Conservation (phyloP, 2,888 invertebrate species). For the Drosophila rubida region DNA sequence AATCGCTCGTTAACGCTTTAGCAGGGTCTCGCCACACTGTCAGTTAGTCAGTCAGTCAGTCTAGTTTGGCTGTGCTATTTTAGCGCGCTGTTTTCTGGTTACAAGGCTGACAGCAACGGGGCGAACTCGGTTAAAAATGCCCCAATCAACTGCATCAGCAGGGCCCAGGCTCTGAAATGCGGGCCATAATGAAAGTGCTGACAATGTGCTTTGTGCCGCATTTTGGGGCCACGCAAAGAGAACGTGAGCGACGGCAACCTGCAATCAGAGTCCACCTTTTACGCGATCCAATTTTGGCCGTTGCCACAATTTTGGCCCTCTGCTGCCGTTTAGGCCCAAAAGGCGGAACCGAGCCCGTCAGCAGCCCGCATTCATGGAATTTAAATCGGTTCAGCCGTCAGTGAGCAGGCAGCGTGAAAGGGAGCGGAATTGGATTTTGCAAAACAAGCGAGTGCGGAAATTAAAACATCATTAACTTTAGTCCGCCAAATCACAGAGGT, state of each 20-base stretch:
- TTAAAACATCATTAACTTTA: neutral
- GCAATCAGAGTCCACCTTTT: constrained; percentile 26
- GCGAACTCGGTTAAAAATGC: constrained; percentile 9
- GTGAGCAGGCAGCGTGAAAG: neutral
- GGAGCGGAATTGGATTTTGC: constrained; percentile 2
- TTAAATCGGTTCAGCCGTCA: constrained; percentile 1
- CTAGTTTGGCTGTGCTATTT: neutral
- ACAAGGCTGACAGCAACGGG: neutral
- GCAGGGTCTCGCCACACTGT: neutral
- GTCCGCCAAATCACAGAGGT: neutral
- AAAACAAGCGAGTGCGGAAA: neutral
- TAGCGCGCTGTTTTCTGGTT: neutral
- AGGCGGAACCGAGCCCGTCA: neutral
- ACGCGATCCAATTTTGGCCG: constrained; percentile 17
- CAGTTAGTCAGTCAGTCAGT: neutral
- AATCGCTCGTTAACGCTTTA: neutral
- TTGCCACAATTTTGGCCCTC: constrained; percentile 12
- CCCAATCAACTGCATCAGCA: constrained; percentile 9
- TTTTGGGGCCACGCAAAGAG: neutral
- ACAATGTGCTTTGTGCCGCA: constrained; percentile 28
- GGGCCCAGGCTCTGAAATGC: constrained; percentile 5
- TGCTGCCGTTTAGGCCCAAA: constrained; percentile 13
- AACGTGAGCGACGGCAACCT: neutral
- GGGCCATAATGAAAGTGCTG: constrained; percentile 26
- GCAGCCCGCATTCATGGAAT: constrained; percentile 9